Conservation (phyloP, 2,888 invertebrate species). For the Cephonodes hylas region DNA sequence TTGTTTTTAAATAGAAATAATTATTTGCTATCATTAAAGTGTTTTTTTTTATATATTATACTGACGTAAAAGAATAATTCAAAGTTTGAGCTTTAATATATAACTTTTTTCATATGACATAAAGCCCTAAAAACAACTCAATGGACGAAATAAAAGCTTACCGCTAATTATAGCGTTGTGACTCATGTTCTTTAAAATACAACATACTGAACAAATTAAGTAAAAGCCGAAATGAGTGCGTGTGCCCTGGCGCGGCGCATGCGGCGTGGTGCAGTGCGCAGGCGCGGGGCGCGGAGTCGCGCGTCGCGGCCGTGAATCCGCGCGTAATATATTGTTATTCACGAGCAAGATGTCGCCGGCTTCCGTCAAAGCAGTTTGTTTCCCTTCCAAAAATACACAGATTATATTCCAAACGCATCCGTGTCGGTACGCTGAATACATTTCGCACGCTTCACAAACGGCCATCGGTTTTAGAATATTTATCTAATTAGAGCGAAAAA, state of each 20-base stretch:
- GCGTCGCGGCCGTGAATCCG: conserved; percentile 58
- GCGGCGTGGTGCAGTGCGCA: conserved; percentile 20
- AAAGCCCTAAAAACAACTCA: not conserved
- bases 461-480: conserved; percentile 30
- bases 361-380: conserved; percentile 59
- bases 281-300: conserved; percentile 37
- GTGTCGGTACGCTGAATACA: conserved; percentile 50
- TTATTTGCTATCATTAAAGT: no score
- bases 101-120: no score
- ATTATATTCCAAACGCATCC: conserved; percentile 60
- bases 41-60: no score
- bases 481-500: conserved; percentile 16
- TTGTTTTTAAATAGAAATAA: no score
- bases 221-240: conserved; percentile 23
- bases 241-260: conserved; percentile 19
- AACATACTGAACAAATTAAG: not conserved
- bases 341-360: conserved; percentile 62
- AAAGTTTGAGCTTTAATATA: no score
- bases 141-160: not conserved
- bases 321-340: conserved; percentile 62
- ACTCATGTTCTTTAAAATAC: not conserved
- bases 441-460: conserved; percentile 49
- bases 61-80: no score
- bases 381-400: conserved; percentile 67
- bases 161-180: not conserved